phyloP scores from a whole-genome alignment of 2,113 vertebrate species.

The Hepsetus odoe region DNA sequence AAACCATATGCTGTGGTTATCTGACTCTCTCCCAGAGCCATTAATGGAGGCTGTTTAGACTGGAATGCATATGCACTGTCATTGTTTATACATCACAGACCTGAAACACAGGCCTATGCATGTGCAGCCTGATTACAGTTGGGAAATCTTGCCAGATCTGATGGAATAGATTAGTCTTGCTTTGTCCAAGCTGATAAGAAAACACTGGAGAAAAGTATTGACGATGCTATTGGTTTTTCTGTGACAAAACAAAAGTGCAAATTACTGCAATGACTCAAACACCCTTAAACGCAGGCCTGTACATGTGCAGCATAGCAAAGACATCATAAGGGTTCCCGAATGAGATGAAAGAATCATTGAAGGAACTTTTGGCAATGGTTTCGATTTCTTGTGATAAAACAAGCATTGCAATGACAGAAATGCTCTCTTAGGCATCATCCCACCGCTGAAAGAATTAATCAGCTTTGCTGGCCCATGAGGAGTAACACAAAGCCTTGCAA shows the following conservation, averaged over 20 bases:
- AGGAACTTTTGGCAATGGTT: background rate
- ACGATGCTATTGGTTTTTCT: no score
- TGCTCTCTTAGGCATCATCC: background rate
- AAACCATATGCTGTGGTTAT: background rate
- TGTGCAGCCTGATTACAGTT: background rate
- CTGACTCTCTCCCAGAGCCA: background rate
- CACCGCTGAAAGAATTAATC: background rate
- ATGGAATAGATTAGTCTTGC: no score
- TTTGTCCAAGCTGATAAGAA: no score
- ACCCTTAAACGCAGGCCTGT: background rate
- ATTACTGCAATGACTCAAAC: no score
- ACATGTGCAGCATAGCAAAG: no score
- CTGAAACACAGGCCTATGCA: background rate
- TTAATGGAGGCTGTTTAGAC: background rate
- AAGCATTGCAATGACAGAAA: background rate
- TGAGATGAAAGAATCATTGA: no score
- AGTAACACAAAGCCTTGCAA: conserved; percentile 1
- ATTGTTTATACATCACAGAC: background rate
- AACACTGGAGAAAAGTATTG: no score
- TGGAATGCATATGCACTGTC: background rate
- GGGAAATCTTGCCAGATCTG: no score
- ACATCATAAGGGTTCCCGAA: background rate
- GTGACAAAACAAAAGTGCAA: no score
- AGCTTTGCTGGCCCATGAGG: background rate
- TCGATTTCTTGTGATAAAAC: background rate